phyloP scores from a whole-genome alignment of 2,113 vertebrate species.

The Passer montanus region DNA sequence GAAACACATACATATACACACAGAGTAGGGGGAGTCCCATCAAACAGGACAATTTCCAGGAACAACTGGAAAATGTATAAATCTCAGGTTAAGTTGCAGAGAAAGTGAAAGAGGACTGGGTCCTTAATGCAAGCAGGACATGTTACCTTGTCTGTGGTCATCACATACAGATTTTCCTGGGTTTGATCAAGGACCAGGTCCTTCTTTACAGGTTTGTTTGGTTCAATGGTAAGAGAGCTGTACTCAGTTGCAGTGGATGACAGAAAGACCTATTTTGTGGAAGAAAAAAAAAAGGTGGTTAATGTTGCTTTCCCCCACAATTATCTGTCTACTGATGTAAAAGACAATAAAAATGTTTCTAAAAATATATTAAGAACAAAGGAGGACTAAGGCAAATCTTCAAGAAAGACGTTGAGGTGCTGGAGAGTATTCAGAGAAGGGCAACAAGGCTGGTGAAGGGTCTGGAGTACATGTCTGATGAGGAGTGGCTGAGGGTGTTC shows the following conservation, averaged over 20 bases:
- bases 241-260: conserved; percentile 72
- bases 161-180: conserved; percentile 83
- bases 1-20: background rate
- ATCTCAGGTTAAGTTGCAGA: background rate
- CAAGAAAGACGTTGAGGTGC: background rate
- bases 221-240: conserved; percentile 71
- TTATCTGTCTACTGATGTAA: background rate
- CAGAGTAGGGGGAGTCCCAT: background rate
- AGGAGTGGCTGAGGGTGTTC: background rate
- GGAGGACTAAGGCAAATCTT: background rate
- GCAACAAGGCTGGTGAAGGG: fast-evolving
- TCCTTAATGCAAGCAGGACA: background rate
- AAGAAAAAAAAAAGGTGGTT: background rate
- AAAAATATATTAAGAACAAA: background rate
- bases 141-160: conserved; percentile 88
- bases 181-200: conserved; percentile 84
- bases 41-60: background rate
- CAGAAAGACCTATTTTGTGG: conserved; percentile 82
- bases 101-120: background rate
- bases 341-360: background rate
- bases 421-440: background rate
- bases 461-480: background rate
- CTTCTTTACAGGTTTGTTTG: conserved; percentile 81
- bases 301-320: background rate
- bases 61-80: background rate